Evolutionary conservation across 2,888 invertebrate genomes (phyloP), one percentile per base, ranked within the genome.

Genomic region (Chrysolina oricalcia): DNA sequence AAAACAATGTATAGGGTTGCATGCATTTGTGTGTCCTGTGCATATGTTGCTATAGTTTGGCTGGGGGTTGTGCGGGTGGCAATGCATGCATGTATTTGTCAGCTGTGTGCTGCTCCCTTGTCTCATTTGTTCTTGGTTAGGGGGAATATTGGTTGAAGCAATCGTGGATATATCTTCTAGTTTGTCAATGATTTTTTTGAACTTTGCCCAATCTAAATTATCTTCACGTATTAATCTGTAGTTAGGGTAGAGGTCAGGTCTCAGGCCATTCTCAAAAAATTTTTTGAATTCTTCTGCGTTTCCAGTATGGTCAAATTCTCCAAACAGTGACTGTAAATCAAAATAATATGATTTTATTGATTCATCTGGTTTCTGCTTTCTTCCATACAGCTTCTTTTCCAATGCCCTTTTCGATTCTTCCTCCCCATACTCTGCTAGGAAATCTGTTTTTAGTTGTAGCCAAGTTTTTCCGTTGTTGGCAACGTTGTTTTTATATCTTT

Each of bases 281-380:
- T 67, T 67, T 35, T 62, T 67, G 11, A 72, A 73, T 56, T 73
- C 73, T 17, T 48, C 50, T 15, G 68, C 68, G 17, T 68, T 66
- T 9, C 41, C 27, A 11, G 23, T 48, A 3, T 48, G 48, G 21
- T 68, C 50, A 15, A 62, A 62, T n/a, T n/a, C n/a, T n/a, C n/a
- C n/a, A n/a, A n/a, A n/a, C n/a, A n/a, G n/a, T n/a, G n/a, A n/a
- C n/a, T n/a, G n/a, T n/a, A n/a, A n/a, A n/a, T n/a, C n/a, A n/a
- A n/a, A n/a, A n/a, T n/a, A n/a, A n/a, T n/a, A n/a, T n/a, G n/a
- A n/a, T n/a, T n/a, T n/a, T n/a, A n/a, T n/a, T n/a, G n/a, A n/a
- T n/a, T n/a, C n/a, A n/a, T n/a, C n/a, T n/a, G n/a, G n/a, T n/a
- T n/a, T n/a, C n/a, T n/a, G n/a, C n/a, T n/a, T n/a, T n/a, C n/a